Conservation (phyloP, 64 coral and sea anemone species). For the Acropora yongei region DNA sequence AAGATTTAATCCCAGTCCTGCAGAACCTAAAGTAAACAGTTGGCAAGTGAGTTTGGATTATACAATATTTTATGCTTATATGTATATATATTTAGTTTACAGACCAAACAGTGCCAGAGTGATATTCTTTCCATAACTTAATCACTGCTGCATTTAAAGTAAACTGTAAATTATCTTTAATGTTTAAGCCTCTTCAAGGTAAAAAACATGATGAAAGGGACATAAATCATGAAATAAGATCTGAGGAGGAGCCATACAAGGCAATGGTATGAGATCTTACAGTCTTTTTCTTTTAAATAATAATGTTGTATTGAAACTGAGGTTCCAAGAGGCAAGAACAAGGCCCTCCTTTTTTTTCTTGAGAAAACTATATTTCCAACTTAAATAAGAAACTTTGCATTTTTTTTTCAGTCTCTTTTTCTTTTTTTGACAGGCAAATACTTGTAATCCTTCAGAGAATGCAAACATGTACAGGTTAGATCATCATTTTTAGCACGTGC, state of each 20-base stretch:
- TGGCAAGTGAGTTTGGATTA: conserved; percentile 5
- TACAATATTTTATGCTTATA: no score
- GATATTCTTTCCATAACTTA: no score
- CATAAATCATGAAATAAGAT: neutral
- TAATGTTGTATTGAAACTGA: no score
- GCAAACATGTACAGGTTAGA: conserved; percentile 1
- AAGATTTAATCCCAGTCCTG: conserved; percentile 27
- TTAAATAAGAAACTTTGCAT: no score
- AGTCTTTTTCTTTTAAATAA: no score
- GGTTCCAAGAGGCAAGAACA: no score
- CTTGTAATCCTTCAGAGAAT: neutral
- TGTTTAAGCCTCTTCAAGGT: conserved; percentile 13
- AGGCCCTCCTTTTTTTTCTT: no score
- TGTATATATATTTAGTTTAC: neutral
- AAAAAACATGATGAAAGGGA: neutral
- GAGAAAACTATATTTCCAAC: no score
- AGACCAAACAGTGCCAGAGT: no score
- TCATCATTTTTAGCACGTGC: neutral
- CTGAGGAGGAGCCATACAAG: conserved; percentile 4
- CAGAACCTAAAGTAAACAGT: conserved; percentile 10
- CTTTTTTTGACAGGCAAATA: neutral
- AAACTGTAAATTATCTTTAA: neutral
- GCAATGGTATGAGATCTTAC: no score
- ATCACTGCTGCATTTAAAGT: no score
- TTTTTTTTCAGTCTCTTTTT: no score